These are phyloP conservation scores for Lepidurus couesii DNA, from an alignment of 1,140 invertebrate genomes.

Conservation along the genomic window DNA sequence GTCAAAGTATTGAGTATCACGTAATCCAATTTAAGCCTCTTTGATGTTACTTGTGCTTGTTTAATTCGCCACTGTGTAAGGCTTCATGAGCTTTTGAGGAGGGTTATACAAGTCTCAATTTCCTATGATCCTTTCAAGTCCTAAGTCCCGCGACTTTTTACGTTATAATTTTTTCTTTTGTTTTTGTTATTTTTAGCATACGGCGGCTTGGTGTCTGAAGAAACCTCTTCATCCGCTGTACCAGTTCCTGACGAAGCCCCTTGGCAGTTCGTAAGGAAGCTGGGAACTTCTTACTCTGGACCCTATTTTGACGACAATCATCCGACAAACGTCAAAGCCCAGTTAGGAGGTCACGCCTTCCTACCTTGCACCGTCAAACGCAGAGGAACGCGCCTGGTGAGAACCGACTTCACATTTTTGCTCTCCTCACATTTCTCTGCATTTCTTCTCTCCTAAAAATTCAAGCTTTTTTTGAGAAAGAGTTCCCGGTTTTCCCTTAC, in stretches of 20 bases:
- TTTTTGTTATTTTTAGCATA: conserved; percentile 5
- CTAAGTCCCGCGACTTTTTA: neutral
- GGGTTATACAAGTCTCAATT: neutral
- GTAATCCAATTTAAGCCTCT: conserved; percentile 19
- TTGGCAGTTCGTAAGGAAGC: neutral
- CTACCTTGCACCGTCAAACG: conserved; percentile 30
- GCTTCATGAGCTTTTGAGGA: neutral
- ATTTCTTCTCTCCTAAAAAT: neutral
- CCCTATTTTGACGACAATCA: conserved; percentile 25
- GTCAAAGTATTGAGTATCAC: neutral
- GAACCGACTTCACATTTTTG: neutral
- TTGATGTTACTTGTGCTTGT: conserved; percentile 22
- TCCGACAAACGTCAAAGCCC: conserved; percentile 26
- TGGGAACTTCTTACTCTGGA: conserved; percentile 28
- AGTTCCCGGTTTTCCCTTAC: neutral
- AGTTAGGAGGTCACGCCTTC: conserved; percentile 27
- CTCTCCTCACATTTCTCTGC: neutral
- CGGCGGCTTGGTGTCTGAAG: neutral
- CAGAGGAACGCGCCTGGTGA: conserved; percentile 24
- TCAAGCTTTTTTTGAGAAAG: neutral
- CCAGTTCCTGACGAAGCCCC: conserved; percentile 20
- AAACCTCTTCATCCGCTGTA: neutral
- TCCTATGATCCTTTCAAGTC: neutral
- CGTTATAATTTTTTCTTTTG: neutral
- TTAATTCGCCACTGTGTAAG: conserved; percentile 12